Base-by-base conservation (phyloP, 30 jellyfish, hydroid and myxozoan species). In the Aurelia coerulea region DNA sequence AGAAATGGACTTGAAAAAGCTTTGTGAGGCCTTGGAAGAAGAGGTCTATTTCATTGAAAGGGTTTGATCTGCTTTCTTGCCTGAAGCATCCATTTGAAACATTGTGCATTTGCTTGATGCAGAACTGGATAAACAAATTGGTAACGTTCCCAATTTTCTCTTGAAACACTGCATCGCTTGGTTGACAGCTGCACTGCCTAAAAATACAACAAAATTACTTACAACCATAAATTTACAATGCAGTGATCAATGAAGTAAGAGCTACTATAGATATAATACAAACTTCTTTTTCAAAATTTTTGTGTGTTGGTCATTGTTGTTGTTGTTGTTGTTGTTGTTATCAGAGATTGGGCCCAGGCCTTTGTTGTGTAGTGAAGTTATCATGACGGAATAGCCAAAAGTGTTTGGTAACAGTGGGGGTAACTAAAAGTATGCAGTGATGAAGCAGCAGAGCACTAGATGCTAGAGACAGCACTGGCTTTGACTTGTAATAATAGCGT, bases 1-100 rank as follows among this genome's bases (percentile, higher is more conserved):
- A 91, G 74, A 71, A 95, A 54, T 95, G 97, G 9, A 89, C 97
- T 68, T 95, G 99, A 51, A 95, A 95, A 31, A 85, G 83, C 78
- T 95, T 95, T 8, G 96, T 72, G 33, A 95, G 90, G 11, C 97
- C 99, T 85, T 95, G 99, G 71, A 86, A 88, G n/a, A 95, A 54
- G 52, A 74, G 78, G 56, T 95, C 99, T 12, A 76, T 78, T 35
- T 90, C 79, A 64, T 60, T 58, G 35, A 71, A 74, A 13, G 53
- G 41, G 81, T 86, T 91, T 19, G 76, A 18, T 32, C 73, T 56
- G 18, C 79, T 74, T 1, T 80, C 74, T 13, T 65, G 68, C 12
- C 49, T 66, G 31, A 90, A 31, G 35, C 13, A 42, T 5, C 88
- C 86, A 29, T 82, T 77, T 51, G 88, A 50, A 17, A 86, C 81